Evolutionary conservation across 2,888 invertebrate species (phyloP), one percentile per base, ranked within the genome.

Genomic region (Malthinus flaveolus): DNA sequence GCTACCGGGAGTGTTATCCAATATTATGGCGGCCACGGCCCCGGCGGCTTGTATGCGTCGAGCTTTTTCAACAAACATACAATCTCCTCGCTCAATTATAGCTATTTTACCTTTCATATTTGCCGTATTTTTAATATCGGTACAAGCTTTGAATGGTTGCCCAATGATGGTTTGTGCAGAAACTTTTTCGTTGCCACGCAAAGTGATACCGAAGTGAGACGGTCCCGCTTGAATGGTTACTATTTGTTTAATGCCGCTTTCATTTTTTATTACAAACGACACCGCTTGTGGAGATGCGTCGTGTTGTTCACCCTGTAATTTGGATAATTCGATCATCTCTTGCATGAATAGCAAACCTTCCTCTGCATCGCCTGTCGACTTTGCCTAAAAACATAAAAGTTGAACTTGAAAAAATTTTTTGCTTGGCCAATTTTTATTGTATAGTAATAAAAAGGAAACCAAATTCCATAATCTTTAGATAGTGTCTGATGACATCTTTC

Each of bases 41-140:
- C 95, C 95, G 3, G 90, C 88, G 52, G 83, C 82, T 80, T 96
- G 91, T 33, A 94, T 84, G 68, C 86, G 82, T 49, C 95, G 84
- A 1, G 93, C 95, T 82, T 98, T 98, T 68, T 96, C 94, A 1
- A 97, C 88, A 77, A 97, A 99, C 82, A 96, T 96, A 78, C 98
- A 99, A 68, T 90, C 90, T 1, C 97, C 97, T 15, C 98, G 85
- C 73, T 90, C 87, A 57, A 95, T 87, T n/a, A 98, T 81, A 0
- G 86, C 93, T 67, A 98, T 91, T 70, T 87, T 89, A 0, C 89
- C 91, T 33, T 77, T 76, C 0, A 94, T 73, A 8, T 82, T 79
- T 0, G 81, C 78, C 6, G 81, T 74, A 73, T 91, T 88, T 10
- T 78, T 71, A 3, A 92, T 75, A 1, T 82, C 80, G 4, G 72